Base-by-base conservation (phyloP, 2,797 vertebrate genomes). In the Sebastes kiyomatsui region DNA sequence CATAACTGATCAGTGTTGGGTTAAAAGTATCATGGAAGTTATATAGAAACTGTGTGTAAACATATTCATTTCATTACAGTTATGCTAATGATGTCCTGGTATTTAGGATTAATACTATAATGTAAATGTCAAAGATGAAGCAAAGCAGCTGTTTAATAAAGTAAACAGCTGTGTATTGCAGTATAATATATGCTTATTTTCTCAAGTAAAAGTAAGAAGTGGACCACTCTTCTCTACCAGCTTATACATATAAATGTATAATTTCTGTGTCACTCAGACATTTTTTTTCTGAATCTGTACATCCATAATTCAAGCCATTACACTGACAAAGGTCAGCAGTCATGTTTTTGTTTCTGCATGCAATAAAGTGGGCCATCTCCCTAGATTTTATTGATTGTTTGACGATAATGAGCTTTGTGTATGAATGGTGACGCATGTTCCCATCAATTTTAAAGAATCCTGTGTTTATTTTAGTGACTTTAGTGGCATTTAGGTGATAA, bases 321-420 rank as follows among this genome's bases (percentile, higher is more conserved):
- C n/a, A 35, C 2, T 71, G 54, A 72, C 52, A 30, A 56, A 33
- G 22, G 20, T 75, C 49, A 61, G 8, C 42, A 28, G 54, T 33
- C 66, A 60, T 32, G 4, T 30, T 64, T 79, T 64, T 77, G 46
- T 87, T 75, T 74, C 28, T 69, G 75, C 77, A 76, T 86, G 76
- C 60, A 61, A 22, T 79, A 14, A 70, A 85, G n/a, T 38, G 5
- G 54, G 55, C 30, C 60, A 49, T 68, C 25, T 61, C 52, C 30
- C 56, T 20, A 38, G 54, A 70, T 23, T 28, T 79, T 9, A 69
- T 69, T 67, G 16, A 22, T 75, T 70, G n/a, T 62, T 64, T 59
- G 9, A 72, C 7, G 10, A 33, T 75, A 62, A 78, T 27, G 28
- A 52, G 7, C 35, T 46, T 32, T 56, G 12, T 46, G 23, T 61